Conservation (phyloP, 92 coral and sea anemone genomes). For the Bergia sp. region DNA sequence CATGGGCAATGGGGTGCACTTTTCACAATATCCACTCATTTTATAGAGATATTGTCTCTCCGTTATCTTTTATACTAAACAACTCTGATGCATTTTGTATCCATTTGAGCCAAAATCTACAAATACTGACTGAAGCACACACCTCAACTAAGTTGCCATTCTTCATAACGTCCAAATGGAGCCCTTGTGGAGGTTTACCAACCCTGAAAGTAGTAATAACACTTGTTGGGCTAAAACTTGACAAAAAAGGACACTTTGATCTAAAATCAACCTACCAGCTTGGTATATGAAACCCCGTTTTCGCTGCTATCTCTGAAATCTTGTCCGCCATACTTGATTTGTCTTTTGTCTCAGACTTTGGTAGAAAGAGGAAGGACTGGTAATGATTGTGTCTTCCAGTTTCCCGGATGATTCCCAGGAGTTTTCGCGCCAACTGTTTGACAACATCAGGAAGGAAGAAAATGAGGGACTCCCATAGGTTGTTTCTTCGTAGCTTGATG, state of each 20-base stretch:
- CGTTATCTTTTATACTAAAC: not conserved
- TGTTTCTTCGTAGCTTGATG: slow-evolving; percentile 84
- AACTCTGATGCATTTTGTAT: not conserved
- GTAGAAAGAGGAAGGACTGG: slow-evolving; percentile 3
- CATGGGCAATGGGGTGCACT: not conserved
- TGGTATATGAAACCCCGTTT: slow-evolving; percentile 78
- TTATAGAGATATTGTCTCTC: not conserved
- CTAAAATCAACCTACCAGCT: slow-evolving; percentile 69
- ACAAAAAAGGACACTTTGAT: not conserved
- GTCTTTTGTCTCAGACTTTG: slow-evolving; percentile 5
- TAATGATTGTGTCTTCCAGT: not conserved
- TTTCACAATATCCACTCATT: not conserved
- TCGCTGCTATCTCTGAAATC: slow-evolving; percentile 55
- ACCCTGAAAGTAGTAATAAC: slow-evolving; percentile 71
- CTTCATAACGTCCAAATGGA: slow-evolving; percentile 95
- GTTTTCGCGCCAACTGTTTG: slow-evolving; percentile 66
- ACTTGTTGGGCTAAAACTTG: not conserved
- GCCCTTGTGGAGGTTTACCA: slow-evolving; percentile 95
- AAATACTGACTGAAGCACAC: not conserved
- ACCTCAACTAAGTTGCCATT: slow-evolving; percentile 91
- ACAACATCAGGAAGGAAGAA: slow-evolving; percentile 34
- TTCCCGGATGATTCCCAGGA: slow-evolving; percentile 52
- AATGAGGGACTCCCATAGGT: slow-evolving; percentile 69
- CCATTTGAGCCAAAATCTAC: not conserved
- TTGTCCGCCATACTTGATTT: slow-evolving; percentile 89